These are phyloP conservation scores for Nothobranchius furzeri DNA, from an alignment of 2,113 vertebrate species.

Conservation along the genomic window DNA sequence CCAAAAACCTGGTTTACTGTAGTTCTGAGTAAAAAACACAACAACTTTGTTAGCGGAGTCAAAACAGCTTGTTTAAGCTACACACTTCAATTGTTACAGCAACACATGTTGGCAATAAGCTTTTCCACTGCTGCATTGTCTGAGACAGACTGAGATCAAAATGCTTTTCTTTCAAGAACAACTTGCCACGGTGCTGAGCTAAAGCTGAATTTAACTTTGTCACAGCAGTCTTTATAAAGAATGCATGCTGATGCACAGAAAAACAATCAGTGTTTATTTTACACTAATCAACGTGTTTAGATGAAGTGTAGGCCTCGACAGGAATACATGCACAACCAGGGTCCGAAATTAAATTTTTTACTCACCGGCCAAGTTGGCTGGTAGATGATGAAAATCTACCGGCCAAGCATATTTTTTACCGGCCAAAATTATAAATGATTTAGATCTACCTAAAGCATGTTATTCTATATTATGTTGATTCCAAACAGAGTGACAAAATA, in stretches of 20 bases:
- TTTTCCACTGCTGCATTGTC: conserved; percentile 19
- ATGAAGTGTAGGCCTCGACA: background rate
- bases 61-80: background rate
- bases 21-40: conserved; percentile 35
- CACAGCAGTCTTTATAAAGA: conserved; percentile 29
- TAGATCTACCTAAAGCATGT: too few species aligned
- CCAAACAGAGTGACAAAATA: too few species aligned
- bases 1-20: conserved; percentile 54
- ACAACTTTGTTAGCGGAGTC: conserved; percentile 6
- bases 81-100: conserved; percentile 39
- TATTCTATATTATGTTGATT: too few species aligned
- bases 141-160: conserved; percentile 7
- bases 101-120: conserved; percentile 38
- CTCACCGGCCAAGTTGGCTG: too few species aligned
- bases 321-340: background rate
- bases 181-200: conserved; percentile 16
- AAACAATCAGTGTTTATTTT: background rate
- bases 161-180: conserved; percentile 1
- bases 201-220: too few species aligned
- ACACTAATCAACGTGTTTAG: too few species aligned
- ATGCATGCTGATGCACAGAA: conserved; percentile 5
- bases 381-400: too few species aligned
- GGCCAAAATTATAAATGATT: too few species aligned
- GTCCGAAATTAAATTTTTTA: too few species aligned
- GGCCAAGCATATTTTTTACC: too few species aligned